phyloP scores from a whole-genome alignment of 2,797 vertebrate species.

The Botia almorhae region DNA sequence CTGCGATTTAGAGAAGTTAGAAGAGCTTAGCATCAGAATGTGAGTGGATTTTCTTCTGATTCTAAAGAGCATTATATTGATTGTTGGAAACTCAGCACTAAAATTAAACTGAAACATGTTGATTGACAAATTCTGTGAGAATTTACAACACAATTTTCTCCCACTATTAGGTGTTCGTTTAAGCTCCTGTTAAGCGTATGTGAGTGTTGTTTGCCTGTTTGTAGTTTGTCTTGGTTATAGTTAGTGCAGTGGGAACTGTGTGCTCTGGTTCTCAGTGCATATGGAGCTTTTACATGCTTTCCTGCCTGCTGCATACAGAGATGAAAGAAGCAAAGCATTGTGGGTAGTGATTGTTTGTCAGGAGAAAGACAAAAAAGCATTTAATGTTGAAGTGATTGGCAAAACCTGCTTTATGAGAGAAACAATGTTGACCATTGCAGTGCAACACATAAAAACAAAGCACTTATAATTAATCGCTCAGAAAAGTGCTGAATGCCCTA shows the following conservation, averaged over 20 bases:
- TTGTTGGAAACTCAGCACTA: constrained; percentile 18
- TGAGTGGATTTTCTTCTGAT: constrained; percentile 56
- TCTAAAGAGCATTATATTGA: constrained; percentile 44
- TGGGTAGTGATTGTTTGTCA: constrained; percentile 38
- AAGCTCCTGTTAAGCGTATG: background rate
- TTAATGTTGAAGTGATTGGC: background rate
- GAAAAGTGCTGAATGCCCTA: background rate
- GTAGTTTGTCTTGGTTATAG: background rate
- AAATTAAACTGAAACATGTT: background rate
- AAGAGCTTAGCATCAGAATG: constrained; percentile 47
- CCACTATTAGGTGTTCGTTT: background rate
- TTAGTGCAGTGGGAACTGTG: constrained; percentile 44
- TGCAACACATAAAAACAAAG: background rate
- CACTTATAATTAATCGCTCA: no score
- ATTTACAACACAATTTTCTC: constrained; percentile 19
- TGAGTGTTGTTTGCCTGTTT: constrained; percentile 18
- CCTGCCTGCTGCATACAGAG: constrained; percentile 38
- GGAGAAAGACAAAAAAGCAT: background rate
- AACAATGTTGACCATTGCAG: constrained; percentile 6
- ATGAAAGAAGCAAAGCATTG: constrained; percentile 41
- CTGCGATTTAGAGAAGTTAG: constrained; percentile 35
- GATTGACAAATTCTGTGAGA: constrained; percentile 39
- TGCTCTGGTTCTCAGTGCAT: constrained; percentile 37
- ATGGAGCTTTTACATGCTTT: constrained; percentile 22
- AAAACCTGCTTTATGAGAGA: constrained; percentile 18